Evolutionary conservation across 1,140 invertebrate genomes (phyloP), one percentile per base, ranked within the genome.

Genomic region (Elysia chlorotica): DNA sequence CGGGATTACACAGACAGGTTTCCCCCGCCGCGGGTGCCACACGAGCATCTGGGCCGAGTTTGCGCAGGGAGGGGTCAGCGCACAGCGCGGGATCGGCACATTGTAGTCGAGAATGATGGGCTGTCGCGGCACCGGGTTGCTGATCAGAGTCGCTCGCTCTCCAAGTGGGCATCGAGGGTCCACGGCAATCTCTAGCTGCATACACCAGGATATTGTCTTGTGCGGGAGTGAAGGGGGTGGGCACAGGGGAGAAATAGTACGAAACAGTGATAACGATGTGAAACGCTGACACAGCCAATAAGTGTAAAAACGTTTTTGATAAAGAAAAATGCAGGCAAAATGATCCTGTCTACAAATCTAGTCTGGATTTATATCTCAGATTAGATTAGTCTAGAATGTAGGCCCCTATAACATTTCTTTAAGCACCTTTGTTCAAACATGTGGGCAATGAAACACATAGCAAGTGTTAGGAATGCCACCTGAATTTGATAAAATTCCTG

Each of bases 31-130:
- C n/a, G 86, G 85, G 38, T 83, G 74, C 87, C 87, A 88, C 2
- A 88, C 82, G 21, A 88, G 74, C 78, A 84, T 82, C 77, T 88
- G 87, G 33, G 85, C 85, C 71, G 81, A 85, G 78, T 88, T 88
- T 38, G 87, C 87, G 70, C 86, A 87, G 3, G 86, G 86, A 33
- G 86, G 86, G 66, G 82, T 82, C n/a, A 87, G 73, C 1, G 87
- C 86, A 78, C 83, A 85, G 21, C 80, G 73, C 30, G 84, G 82
- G 48, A 86, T 86, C 17, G 80, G 77, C 14, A 85, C 74, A 57
- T 82, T 84, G 28, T 84, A 77, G 41, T 82, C 80, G n/a, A 87
- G 71, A 23, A 86, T 73, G n/a, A 71, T 65, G 0, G 86, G 86
- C 69, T 86, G 85, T 21, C 78, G 78, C 19, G 81, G 82, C 2